Evolutionary conservation across 2,888 invertebrate species (phyloP).

Genomic region (Cynaeus angustus): DNA sequence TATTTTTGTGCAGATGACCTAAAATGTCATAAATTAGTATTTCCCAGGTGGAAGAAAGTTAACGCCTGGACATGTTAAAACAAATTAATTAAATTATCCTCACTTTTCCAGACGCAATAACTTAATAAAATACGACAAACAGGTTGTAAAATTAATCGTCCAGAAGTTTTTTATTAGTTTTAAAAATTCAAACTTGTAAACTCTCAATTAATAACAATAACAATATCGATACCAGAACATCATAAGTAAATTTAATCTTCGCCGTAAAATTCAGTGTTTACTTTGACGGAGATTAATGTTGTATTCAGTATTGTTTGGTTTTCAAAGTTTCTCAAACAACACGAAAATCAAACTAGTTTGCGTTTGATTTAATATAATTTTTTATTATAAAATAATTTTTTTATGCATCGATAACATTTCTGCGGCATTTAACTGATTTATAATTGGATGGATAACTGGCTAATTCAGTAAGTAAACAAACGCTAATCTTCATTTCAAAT

Average conservation of each 20-base stretch:
- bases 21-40: neutral
- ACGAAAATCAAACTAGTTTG: no score
- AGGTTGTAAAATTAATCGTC: neutral
- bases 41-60: neutral
- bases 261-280: no score
- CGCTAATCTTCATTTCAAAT: slow-evolving; percentile 37
- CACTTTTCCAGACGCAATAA: neutral
- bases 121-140: neutral
- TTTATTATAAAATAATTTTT: neutral
- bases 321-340: no score
- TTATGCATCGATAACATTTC: neutral
- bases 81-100: neutral
- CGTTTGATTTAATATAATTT: no score
- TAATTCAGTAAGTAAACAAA: slow-evolving; percentile 28
- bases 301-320: no score
- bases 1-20: neutral
- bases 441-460: slow-evolving; percentile 16
- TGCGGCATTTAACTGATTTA: neutral
- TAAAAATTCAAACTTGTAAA: no score
- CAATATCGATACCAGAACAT: no score
- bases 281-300: no score
- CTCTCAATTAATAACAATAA: no score
- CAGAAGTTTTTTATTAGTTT: neutral
- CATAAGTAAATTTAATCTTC: no score
- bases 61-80: neutral